Base-by-base conservation (phyloP, 2,888 invertebrate species). In the Drosophila hamatofila region DNA sequence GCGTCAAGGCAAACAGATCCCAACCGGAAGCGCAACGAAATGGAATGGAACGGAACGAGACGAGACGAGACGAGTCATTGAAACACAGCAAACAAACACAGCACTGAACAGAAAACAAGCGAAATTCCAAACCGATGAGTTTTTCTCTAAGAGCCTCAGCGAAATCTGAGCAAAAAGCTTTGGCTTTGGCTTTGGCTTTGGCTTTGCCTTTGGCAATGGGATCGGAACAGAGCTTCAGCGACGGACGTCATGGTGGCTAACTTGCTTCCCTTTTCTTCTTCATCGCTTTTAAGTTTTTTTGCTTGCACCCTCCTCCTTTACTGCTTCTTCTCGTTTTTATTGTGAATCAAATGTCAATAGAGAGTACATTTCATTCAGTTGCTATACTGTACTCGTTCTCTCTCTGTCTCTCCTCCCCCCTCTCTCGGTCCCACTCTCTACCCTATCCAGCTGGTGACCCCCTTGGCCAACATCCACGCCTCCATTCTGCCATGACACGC, bases 331-430 rank as follows among this genome's bases (percentile, higher is more conserved):
- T 39, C 44, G 30, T 54, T 57, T 46, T 54, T 62, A 60, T 61
- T 57, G 58, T 71, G 89, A 81, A 89, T 89, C 86, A 90, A 86
- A 86, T 90, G 86, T 86, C 86, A 86, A 86, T 90, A 86, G 86
- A 88, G 86, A 86, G 86, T 86, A 86, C 88, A 86, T 86, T 86
- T 86, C 86, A 90, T 86, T 86, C 89, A 81, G 82, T 61, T 79
- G 82, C 75, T 16, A 18, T 61, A 78, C 83, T 60, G 67, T 41
- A 55, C 73, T 62, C 61, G 35, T 58, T 51, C 18, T 41, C 39
- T 2, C 64, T 46, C 63, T 59, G 23, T 3, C 12, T 21, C 42
- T 7, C 42, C n/a, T n/a, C 14, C 59, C 37, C 64, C 59, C 39
- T 39, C n/a, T 59, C 25, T 62, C 49, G 2, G 3, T 21, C 64